Evolutionary conservation across 2,888 invertebrate genomes (phyloP).

Genomic region (Polymixis flavicincta): DNA sequence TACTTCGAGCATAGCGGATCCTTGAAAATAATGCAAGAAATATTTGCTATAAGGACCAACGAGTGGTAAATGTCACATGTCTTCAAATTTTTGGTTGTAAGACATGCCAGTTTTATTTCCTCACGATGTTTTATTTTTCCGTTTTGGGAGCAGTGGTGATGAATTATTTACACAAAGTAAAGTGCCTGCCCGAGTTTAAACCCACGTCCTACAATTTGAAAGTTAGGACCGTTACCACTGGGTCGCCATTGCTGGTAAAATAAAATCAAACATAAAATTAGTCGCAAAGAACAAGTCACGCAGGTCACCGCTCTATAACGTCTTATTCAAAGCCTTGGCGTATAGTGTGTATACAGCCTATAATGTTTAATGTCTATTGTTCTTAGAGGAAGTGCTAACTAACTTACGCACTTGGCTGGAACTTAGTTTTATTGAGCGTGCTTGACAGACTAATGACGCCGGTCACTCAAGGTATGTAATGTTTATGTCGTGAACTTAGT

Average conservation of each 20-base stretch:
- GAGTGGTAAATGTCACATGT: too few relatives aligned
- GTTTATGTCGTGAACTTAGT: background rate
- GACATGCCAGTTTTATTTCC: too few relatives aligned
- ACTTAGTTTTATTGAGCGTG: slow-evolving; percentile 39
- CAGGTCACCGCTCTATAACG: slow-evolving; percentile 56
- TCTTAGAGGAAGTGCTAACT: slow-evolving; percentile 66
- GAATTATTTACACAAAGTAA: too few relatives aligned
- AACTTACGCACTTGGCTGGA: slow-evolving; percentile 37
- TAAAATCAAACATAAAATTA: slow-evolving; percentile 10
- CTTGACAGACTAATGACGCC: slow-evolving; percentile 43
- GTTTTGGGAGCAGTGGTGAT: too few relatives aligned
- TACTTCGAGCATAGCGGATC: background rate
- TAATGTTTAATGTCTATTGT: slow-evolving; percentile 67
- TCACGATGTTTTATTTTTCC: too few relatives aligned
- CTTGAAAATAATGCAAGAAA: background rate
- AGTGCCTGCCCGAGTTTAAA: too few relatives aligned
- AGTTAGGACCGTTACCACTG: too few relatives aligned
- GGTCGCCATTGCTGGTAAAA: too few relatives aligned
- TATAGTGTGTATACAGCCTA: slow-evolving; percentile 27
- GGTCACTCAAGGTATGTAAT: background rate
- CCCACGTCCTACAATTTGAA: too few relatives aligned
- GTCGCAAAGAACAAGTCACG: slow-evolving; percentile 20
- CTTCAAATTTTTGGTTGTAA: too few relatives aligned
- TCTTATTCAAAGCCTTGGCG: slow-evolving; percentile 34
- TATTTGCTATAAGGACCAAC: too few relatives aligned